A percentile compares a stretch with the other conserved stretches of the same genome.
These are phyloP conservation scores for Lerema accius DNA, from an alignment of 1,140 invertebrate species.

Conservation along the genomic window DNA sequence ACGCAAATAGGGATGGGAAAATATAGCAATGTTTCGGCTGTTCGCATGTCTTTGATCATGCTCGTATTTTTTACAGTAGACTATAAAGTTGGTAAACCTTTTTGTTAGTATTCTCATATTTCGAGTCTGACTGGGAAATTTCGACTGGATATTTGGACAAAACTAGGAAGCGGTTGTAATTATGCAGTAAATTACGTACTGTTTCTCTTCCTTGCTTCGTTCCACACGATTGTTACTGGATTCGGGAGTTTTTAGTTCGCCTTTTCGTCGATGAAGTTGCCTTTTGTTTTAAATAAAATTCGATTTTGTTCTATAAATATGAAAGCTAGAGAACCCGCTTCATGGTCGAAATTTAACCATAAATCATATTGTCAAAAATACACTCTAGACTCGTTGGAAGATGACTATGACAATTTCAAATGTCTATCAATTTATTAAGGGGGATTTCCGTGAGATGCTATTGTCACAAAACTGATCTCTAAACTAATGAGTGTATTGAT, in stretches of 20 bases:
- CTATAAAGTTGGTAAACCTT: conserved; percentile 24
- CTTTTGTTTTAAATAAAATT: background rate
- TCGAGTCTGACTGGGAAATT: conserved; percentile 18
- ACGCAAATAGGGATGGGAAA: conserved; percentile 26
- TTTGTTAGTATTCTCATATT: conserved; percentile 26
- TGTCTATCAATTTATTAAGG: too few relatives aligned
- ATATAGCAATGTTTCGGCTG: conserved; percentile 28
- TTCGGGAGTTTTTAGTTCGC: background rate
- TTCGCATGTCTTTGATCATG: conserved; percentile 31
- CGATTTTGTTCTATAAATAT: too few relatives aligned
- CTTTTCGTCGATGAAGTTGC: background rate
- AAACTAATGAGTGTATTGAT: too few relatives aligned
- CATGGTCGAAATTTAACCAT: too few relatives aligned
- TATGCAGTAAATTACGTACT: conserved; percentile 23
- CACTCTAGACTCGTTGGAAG: too few relatives aligned
- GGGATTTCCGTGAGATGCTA: too few relatives aligned
- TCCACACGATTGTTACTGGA: background rate
- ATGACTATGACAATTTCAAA: too few relatives aligned
- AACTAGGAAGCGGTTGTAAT: conserved; percentile 21
- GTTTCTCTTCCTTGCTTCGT: background rate
- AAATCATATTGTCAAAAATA: too few relatives aligned
- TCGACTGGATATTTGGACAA: conserved; percentile 26
- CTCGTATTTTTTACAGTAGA: conserved; percentile 13
- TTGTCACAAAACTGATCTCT: too few relatives aligned
- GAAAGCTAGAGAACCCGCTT: too few relatives aligned